phyloP scores from a whole-genome alignment of 2,113 vertebrate species.

The Chionis minor region DNA sequence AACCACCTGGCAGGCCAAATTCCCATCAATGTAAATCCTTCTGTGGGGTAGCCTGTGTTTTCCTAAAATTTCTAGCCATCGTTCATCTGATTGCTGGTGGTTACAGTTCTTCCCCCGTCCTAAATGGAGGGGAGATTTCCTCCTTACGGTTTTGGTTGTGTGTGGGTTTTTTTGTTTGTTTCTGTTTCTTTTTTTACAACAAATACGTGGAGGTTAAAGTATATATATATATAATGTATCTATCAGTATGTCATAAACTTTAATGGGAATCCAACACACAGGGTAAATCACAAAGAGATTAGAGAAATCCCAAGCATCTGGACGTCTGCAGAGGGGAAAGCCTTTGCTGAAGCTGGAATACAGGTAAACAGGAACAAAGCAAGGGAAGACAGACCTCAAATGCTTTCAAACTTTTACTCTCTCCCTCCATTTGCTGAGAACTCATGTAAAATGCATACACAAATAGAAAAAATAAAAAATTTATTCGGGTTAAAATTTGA shows the following conservation, averaged over 20 bases:
- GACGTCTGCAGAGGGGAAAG: background rate
- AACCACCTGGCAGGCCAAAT: background rate
- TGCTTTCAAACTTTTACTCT: background rate
- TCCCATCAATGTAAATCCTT: background rate
- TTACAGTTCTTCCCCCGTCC: background rate
- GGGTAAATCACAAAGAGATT: background rate
- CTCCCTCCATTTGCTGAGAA: background rate
- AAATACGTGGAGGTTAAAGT: background rate
- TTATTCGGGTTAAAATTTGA: background rate
- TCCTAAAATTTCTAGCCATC: background rate
- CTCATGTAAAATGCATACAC: background rate
- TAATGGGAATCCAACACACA: background rate
- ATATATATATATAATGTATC: background rate
- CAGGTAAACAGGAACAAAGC: background rate
- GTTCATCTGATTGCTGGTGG: background rate
- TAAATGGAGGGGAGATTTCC: background rate
- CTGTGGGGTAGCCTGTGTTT: background rate
- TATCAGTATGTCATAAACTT: background rate
- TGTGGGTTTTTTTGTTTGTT: no score
- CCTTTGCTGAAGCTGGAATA: background rate
- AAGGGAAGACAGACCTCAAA: background rate
- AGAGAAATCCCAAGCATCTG: background rate
- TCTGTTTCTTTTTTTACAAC: background rate
- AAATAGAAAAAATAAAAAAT: background rate
- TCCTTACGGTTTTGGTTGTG: background rate